Conservation (phyloP, 2,888 invertebrate species). For the Agapostemon virescens region DNA sequence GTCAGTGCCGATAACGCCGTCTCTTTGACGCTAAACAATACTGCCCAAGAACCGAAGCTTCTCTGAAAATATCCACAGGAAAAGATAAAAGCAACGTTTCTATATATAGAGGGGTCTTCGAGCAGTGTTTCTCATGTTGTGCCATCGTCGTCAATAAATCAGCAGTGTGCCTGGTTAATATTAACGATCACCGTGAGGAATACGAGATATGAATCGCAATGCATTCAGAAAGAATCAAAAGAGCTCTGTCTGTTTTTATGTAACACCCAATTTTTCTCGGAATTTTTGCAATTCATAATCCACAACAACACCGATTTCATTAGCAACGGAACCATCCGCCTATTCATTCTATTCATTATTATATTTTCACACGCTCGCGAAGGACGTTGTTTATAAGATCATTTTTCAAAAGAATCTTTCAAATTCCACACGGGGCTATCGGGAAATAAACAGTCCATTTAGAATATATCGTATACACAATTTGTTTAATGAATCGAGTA, state of each 20-base stretch:
- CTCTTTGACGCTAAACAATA: slow-evolving; percentile 60
- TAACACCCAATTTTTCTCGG: not conserved
- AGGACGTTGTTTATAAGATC: not conserved
- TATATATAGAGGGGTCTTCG: slow-evolving; percentile 67
- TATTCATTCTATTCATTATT: not conserved
- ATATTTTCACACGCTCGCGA: not conserved
- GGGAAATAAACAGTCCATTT: not conserved
- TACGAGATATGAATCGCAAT: slow-evolving; percentile 1
- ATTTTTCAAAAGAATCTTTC: not conserved
- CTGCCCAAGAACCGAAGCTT: slow-evolving; percentile 54
- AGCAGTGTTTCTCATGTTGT: slow-evolving; percentile 63
- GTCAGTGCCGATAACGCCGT: slow-evolving; percentile 30
- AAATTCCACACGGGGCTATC: not conserved
- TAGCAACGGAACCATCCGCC: not conserved
- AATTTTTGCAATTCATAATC: not conserved
- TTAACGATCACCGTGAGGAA: slow-evolving; percentile 17
- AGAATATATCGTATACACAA: not conserved
- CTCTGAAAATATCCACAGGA: slow-evolving; percentile 68
- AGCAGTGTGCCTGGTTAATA: slow-evolving; percentile 18
- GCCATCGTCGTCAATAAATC: slow-evolving; percentile 44
- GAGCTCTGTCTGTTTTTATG: slow-evolving; percentile 2
- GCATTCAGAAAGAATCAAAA: slow-evolving; percentile 12
- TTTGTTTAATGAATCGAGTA: not conserved
- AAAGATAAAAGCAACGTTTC: slow-evolving; percentile 69
- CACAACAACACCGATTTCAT: not conserved